Evolutionary conservation across 2,113 vertebrate genomes (phyloP).

Genomic region (Montifringilla adamsi): DNA sequence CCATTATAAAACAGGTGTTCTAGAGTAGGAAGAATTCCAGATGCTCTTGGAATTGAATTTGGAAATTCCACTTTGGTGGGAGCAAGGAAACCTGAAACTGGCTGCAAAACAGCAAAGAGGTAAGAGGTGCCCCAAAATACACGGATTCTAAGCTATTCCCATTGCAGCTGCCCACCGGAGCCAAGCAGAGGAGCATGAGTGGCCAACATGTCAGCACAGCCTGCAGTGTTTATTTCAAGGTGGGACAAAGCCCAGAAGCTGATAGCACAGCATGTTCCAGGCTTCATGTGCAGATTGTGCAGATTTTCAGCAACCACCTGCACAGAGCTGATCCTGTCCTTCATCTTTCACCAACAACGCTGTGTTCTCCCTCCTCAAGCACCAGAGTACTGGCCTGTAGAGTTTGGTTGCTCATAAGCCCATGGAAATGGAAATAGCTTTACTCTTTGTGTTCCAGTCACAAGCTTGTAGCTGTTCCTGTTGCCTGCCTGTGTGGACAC

Average conservation of each 20-base stretch:
- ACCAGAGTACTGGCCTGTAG: neutral
- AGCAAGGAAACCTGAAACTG: neutral
- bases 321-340: neutral
- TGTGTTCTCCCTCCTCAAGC: neutral
- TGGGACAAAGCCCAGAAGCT: neutral
- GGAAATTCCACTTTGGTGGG: neutral
- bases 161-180: neutral
- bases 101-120: neutral
- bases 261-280: neutral
- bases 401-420: neutral
- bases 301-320: neutral
- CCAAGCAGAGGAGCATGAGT: neutral
- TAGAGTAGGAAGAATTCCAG: neutral
- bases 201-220: accelerated
- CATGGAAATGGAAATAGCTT: neutral
- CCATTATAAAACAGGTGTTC: accelerated
- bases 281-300: neutral
- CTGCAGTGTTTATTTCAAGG: neutral
- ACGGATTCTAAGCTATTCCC: neutral
- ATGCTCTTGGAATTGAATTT: neutral
- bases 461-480: neutral
- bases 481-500: neutral
- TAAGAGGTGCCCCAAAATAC: neutral
- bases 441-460: neutral
- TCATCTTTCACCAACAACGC: neutral